A percentile compares a stretch with the other conserved stretches of the same genome.
phyloP scores from a whole-genome alignment of 2,888 invertebrate species.

The Drosophila emarginata region DNA sequence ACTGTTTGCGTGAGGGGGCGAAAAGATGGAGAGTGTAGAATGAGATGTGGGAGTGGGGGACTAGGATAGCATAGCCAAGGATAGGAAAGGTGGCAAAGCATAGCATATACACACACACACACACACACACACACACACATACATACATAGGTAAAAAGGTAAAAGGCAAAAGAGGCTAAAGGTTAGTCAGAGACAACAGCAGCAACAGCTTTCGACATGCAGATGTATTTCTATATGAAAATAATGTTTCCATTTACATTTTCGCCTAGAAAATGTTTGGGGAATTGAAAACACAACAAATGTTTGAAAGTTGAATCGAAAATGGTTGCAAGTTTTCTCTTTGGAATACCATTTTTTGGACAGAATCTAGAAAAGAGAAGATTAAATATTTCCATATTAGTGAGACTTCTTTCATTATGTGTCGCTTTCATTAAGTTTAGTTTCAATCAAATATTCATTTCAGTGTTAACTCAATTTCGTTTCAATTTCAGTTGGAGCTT shows the following conservation, averaged over 20 bases:
- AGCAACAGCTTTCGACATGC: slow-evolving; percentile 47
- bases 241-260: background rate
- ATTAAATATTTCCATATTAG: no score
- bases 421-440: no score
- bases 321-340: no score
- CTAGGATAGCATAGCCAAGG: background rate
- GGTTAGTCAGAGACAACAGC: slow-evolving; percentile 35
- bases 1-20: slow-evolving; percentile 55
- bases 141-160: background rate
- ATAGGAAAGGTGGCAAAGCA: slow-evolving; percentile 3
- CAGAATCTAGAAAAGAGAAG: no score
- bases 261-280: background rate
- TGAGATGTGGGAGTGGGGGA: background rate
- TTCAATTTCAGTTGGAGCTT: no score
- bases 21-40: background rate
- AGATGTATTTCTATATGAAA: slow-evolving; percentile 14
- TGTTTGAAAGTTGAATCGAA: no score
- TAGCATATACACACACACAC: background rate
- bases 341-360: no score
- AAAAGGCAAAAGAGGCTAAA: slow-evolving; percentile 18
- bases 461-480: no score
- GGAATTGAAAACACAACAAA: no score
- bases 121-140: background rate
- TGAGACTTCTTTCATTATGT: no score
- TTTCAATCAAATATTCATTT: no score